These are phyloP conservation scores for Drosophila simulans DNA, from an alignment of 1,140 invertebrate genomes.

Conservation along the genomic window DNA sequence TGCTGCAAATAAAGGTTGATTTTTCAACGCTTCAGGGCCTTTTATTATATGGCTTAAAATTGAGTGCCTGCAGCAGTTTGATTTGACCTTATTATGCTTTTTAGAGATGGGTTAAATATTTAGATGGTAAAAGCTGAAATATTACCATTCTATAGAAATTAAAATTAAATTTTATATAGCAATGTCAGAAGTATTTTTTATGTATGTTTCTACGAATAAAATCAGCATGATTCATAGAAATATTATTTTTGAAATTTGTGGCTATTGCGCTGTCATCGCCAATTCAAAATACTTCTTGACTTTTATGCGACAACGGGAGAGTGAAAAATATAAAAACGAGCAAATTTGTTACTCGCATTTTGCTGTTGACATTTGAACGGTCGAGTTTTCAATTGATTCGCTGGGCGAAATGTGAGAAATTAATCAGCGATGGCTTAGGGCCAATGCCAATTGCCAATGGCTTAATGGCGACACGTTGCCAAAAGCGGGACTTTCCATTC, in stretches of 20 bases:
- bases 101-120: conserved; percentile 15
- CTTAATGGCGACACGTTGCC: conserved; percentile 60
- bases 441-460: conserved; percentile 62
- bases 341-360: conserved; percentile 66
- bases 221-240: too few species aligned
- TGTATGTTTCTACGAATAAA: too few species aligned
- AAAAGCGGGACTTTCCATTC: conserved; percentile 27
- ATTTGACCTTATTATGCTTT: conserved; percentile 13
- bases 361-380: conserved; percentile 51
- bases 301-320: conserved; percentile 16
- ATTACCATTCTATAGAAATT: not conserved
- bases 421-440: conserved; percentile 73
- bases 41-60: conserved; percentile 31
- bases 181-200: too few species aligned
- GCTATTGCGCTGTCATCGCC: not conserved
- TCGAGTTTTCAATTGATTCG: conserved; percentile 39
- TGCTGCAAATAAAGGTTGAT: not conserved
- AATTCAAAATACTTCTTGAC: conserved; percentile 1
- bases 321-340: conserved; percentile 9
- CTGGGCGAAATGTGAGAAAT: conserved; percentile 57
- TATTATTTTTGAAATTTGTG: not conserved
- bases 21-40: conserved; percentile 23
- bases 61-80: conserved; percentile 17
- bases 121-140: not conserved
- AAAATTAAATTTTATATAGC: too few species aligned